Base-by-base conservation (phyloP, 2,888 invertebrate genomes). In the Rhabditoides inermis region DNA sequence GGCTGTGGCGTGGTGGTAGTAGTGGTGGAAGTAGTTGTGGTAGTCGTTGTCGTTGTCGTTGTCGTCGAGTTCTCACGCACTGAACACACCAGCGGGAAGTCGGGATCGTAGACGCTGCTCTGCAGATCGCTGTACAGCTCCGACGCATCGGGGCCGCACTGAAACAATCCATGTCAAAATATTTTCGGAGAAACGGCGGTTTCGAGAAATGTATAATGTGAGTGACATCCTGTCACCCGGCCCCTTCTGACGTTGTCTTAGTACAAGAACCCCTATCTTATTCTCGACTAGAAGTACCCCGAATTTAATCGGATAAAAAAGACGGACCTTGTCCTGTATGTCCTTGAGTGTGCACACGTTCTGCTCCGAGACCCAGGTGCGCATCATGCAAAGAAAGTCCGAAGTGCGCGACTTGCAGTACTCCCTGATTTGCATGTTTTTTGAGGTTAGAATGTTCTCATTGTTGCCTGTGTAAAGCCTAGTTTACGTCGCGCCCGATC, bases 291-390 rank as follows among this genome's bases (percentile, higher is more conserved):
- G 27, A 15, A n/a, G 36, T 36, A 26, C 28, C 2, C 30, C 44
- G 23, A 7, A 32, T 23, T 18, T 30, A 22, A 42, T 40, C 32
- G 25, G 32, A 18, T 10, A 18, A 25, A 42, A 23, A 22, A 22
- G n/a, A 18, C n/a, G n/a, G n/a, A n/a, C n/a, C 40, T 53, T 26
- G 52, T 56, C 42, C 10, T 65, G 55, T 32, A 68, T 65, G 36
- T 68, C 67, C 23, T 59, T 59, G 45, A 68, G 22, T 3, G 70
- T 73, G 60, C 74, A 74, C 7, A 67, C 61, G 42, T 71, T 72
- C 51, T 74, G 73, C 45, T 72, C 72, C 6, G 68, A 67, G 23
- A 75, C 67, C 74, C 74, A 74, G 2, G 64, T 65, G 45, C 65
- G 52, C 69, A 74, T 68, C 50, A 69, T 59, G 45, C 74, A 74